Evolutionary conservation across 2,888 invertebrate species (phyloP), one percentile per base, ranked within the genome.

Genomic region (Cactoblastis cactorum): DNA sequence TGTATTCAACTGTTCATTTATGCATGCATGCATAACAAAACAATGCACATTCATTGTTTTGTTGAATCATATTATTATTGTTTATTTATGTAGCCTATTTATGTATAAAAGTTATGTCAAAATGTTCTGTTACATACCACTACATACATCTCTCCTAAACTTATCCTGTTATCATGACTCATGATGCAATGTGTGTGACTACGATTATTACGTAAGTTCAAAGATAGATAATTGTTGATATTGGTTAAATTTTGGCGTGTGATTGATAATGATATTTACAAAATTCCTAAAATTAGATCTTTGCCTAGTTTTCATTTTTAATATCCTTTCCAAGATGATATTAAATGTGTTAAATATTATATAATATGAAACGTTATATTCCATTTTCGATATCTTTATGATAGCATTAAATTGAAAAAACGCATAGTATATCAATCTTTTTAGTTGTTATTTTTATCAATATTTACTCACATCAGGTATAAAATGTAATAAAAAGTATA

Each of bases 161-260:
- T 38, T 17, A 17, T 17, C 18, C 15, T 33, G 45, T 34, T 46
- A 46, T 34, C 45, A 34, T 6, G 28, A n/a, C n/a, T 9, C 28
- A 8, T 28, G 28, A 28, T 28, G 28, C 28, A 9, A 24, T 14
- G 9, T 37, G 34, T 17, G 35, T 37, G 47, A 47, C 35, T 35
- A n/a, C 12, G 18, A 22, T 5, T 33, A 9, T 47, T 47, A 37
- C 18, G 14, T 47, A 35, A 47, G 8, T 12, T 14, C 18, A 1
- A 45, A 18, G 32, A 32, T 45, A 14, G 24, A 33, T 18, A 14
- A 14, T n/a, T 46, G 47, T 37, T 47, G 33, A 33, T 46, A 24
- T 47, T 47, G 24, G 35, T 47, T 37, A 2, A 37, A 11, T n/a
- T 37, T 22, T 15, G 18, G n/a, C 18, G 34, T 17, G 15, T 11